Evolutionary conservation across 2,888 invertebrate species (phyloP), one percentile per base, ranked within the genome.

Genomic region (Pollenia angustigena): DNA sequence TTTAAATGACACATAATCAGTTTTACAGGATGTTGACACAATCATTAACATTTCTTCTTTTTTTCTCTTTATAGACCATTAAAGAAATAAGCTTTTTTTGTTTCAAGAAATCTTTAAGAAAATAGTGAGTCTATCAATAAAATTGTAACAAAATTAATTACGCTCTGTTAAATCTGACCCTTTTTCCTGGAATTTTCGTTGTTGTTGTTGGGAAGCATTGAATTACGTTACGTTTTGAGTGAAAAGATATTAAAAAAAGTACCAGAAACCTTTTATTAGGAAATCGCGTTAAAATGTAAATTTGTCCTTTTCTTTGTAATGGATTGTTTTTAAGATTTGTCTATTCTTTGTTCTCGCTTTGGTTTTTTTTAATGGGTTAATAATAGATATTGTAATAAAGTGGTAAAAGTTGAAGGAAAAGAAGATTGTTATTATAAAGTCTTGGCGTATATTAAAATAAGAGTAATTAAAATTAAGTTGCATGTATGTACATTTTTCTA

Each of bases 141-240:
- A 76, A 68, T 54, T 74, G 64, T 60, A 23, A 23, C 1, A 60
- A 68, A 60, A 80, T 85, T 85, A 75, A 62, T 85, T 80, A 74
- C 46, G 44, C 42, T 32, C 16, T 40, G 44, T 58, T 68, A 23
- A 79, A 12, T 32, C n/a, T 42, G 40, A 46, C 32, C 66, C 48
- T 66, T 68, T 58, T 62, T 32, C 32, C 6, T 32, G 32, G 6
- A 12, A 23, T 23, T n/a, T 54, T 1, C 12, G 0, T 10, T 3
- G 16, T 11, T 16, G 10, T 72, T 62, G 16, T 8, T 56, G n/a
- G 6, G 6, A 56, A 50, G 10, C 50, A 23, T 79, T 74, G 48
- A 72, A 71, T 58, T n/a, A 48, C 18, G 50, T 58, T n/a, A 48
- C 18, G 50, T 32, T 58, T 1, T 48, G 18, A 75, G 23, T 11